Percentiles rank a stretch among this genome's conserved stretches.
phyloP scores from a whole-genome alignment of 1,140 invertebrate species.

The Cotesia vestalis region DNA sequence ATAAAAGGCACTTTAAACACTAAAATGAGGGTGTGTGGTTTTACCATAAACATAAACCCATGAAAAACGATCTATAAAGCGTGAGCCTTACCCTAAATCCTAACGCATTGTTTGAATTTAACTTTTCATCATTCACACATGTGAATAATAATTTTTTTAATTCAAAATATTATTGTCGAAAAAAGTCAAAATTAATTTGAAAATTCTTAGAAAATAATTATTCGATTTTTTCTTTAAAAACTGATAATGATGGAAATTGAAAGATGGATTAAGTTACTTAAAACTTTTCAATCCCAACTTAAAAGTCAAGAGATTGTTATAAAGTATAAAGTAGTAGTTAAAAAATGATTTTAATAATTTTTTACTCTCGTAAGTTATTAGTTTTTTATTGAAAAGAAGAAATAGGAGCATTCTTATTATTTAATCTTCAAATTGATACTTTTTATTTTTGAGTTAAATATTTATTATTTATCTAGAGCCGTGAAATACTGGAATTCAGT shows the following conservation, averaged over 20 bases:
- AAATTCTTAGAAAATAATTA: not conserved
- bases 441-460: no score
- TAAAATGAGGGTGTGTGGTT: slow-evolving; percentile 20
- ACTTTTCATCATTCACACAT: not conserved
- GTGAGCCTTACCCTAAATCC: slow-evolving; percentile 22
- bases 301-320: not conserved
- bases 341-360: not conserved
- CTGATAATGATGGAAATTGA: not conserved
- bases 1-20: slow-evolving; percentile 18
- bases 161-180: no score
- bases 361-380: no score
- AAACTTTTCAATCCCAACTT: not conserved
- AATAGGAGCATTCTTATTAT: no score
- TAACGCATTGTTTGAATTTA: not conserved
- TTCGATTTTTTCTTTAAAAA: slow-evolving; percentile 6
- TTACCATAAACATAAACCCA: slow-evolving; percentile 32
- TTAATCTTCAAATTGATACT: no score
- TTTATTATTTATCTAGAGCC: no score
- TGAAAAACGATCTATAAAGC: slow-evolving; percentile 38
- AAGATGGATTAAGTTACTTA: slow-evolving; percentile 21
- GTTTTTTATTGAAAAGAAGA: no score
- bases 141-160: no score
- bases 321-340: slow-evolving; percentile 1
- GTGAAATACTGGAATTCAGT: no score
- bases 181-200: not conserved